Evolutionary conservation across 1,140 invertebrate species (phyloP).

Genomic region (Heliconius melpomene): DNA sequence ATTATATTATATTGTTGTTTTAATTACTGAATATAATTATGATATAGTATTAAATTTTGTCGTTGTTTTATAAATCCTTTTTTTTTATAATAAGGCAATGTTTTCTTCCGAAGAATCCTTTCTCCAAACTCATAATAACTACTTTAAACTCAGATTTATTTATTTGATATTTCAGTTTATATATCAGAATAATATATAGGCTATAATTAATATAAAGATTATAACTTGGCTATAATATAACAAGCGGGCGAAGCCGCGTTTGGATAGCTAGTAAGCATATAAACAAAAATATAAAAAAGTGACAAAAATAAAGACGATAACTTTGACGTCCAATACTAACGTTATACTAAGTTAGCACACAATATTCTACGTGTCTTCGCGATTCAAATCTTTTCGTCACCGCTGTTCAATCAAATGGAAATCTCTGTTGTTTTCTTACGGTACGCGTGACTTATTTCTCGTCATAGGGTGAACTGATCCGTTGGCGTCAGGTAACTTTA

Average conservation of each 20-base stretch:
- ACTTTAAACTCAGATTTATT: too few species aligned
- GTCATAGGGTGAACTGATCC: not conserved
- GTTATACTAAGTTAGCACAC: not conserved
- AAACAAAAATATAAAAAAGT: too few species aligned
- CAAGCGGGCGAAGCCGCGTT: too few species aligned
- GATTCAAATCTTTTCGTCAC: not conserved
- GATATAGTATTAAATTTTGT: not conserved
- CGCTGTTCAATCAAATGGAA: constrained; percentile 10
- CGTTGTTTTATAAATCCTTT: not conserved
- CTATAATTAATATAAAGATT: too few species aligned
- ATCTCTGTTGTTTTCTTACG: not conserved
- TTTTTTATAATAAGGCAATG: not conserved
- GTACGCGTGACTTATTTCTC: not conserved
- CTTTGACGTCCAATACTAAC: not conserved
- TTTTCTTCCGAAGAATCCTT: too few species aligned
- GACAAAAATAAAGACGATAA: not conserved
- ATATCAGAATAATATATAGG: too few species aligned
- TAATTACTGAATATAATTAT: too few species aligned
- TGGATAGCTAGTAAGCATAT: too few species aligned
- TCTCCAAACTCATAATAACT: too few species aligned
- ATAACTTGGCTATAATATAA: too few species aligned
- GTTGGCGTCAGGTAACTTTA: not conserved
- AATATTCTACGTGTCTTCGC: not conserved
- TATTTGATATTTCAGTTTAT: too few species aligned
- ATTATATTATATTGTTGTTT: not conserved